Percentiles rank a stretch among this genome's conserved stretches.
Evolutionary conservation across 2,113 vertebrate genomes (phyloP).

Genomic region (Heterotis niloticus): DNA sequence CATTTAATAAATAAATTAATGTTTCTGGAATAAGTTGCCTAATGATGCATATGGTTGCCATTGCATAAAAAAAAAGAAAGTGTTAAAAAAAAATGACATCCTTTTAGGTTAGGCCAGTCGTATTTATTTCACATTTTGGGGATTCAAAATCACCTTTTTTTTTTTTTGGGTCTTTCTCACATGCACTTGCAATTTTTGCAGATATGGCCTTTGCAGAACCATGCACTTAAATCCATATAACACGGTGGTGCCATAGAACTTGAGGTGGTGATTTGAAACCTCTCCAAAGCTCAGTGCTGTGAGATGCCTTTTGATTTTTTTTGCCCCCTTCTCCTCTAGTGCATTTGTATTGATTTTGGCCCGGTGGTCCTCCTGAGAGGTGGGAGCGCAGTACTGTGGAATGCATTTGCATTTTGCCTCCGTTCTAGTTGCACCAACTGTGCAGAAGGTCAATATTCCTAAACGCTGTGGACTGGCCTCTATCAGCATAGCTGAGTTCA

Average conservation of each 20-base stretch:
- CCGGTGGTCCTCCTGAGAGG: conserved; percentile 55
- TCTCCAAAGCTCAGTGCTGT: too few relatives aligned
- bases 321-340: conserved; percentile 35
- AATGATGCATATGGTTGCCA: conserved; percentile 56
- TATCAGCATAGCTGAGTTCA: too few relatives aligned
- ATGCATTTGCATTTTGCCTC: conserved; percentile 57
- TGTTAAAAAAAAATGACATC: too few relatives aligned
- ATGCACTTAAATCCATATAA: too few relatives aligned
- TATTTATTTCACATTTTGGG: not conserved
- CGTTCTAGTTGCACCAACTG: conserved; percentile 64
- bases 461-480: conserved; percentile 29
- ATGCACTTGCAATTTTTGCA: too few relatives aligned
- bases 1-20: conserved; percentile 53
- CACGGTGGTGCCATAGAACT: too few relatives aligned
- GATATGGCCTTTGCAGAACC: too few relatives aligned
- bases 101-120: not conserved
- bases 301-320: conserved; percentile 44
- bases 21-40: conserved; percentile 74
- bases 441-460: conserved; percentile 68
- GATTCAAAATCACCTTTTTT: too few relatives aligned
- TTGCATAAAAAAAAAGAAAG: conserved; percentile 31
- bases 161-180: too few relatives aligned
- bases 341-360: conserved; percentile 58
- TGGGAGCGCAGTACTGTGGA: not conserved
- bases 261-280: too few relatives aligned